Evolutionary conservation across 2,113 vertebrate species (phyloP).

Genomic region (Pteropus alecto): DNA sequence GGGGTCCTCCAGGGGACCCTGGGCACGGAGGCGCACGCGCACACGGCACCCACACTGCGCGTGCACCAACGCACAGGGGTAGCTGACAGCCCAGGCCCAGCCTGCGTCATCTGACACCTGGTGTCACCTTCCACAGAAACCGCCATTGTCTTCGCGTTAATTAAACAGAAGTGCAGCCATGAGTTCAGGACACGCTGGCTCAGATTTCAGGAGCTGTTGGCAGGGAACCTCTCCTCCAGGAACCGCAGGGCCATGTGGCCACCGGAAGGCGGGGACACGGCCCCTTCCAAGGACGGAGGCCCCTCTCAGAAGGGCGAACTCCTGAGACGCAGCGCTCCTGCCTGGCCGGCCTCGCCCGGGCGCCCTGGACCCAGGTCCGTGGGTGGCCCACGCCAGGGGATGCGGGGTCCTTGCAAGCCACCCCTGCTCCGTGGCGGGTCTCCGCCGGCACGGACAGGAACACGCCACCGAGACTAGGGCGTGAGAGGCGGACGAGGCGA

Average conservation of each 20-base stretch:
- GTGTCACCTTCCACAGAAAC: conserved; percentile 1
- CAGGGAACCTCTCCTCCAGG: neutral
- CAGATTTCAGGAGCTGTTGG: conserved; percentile 5
- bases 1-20: neutral
- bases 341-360: neutral
- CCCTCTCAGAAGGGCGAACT: neutral
- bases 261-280: neutral
- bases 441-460: rapidly evolving
- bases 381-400: neutral
- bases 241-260: neutral
- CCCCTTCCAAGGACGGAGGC: neutral
- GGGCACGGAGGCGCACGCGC: neutral
- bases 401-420: rapidly evolving
- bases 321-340: rapidly evolving
- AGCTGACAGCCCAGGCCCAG: no score
- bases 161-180: neutral
- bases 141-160: neutral
- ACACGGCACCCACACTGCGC: rapidly evolving
- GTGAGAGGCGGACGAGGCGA: neutral
- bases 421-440: neutral
- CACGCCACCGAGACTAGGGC: rapidly evolving
- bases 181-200: neutral
- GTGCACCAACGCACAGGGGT: neutral
- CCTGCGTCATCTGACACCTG: neutral
- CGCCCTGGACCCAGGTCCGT: rapidly evolving